Conservation (phyloP, 2,113 vertebrate species). For the Pampusana beccarii region DNA sequence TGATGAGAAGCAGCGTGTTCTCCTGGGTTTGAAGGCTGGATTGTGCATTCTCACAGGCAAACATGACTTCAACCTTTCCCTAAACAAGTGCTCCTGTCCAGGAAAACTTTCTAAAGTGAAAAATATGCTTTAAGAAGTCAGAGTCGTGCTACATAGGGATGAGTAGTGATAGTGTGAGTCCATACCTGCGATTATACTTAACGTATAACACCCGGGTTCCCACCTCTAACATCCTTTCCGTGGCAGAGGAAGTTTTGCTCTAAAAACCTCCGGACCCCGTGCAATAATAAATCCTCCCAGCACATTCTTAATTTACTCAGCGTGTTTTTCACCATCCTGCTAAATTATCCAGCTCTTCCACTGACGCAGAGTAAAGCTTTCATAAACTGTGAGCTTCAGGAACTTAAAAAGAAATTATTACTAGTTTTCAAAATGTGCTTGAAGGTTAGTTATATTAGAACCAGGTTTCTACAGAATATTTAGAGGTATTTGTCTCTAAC, state of each 20-base stretch:
- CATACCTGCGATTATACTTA: neutral
- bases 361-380: neutral
- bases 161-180: neutral
- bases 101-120: neutral
- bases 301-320: neutral
- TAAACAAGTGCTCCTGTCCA: neutral
- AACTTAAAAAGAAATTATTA: neutral
- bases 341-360: neutral
- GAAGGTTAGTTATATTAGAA: neutral
- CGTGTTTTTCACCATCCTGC: neutral
- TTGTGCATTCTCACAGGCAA: neutral
- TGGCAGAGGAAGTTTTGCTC: neutral
- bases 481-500: neutral
- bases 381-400: neutral
- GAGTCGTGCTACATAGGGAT: neutral
- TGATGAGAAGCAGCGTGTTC: neutral
- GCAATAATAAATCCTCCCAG: neutral
- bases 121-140: neutral
- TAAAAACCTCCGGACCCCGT: neutral
- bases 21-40: neutral
- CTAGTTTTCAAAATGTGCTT: neutral
- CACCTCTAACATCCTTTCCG: neutral
- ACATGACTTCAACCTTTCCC: neutral
- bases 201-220: neutral
- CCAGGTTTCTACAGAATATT: neutral